Percentiles rank a stretch among this genome's conserved stretches.
Conservation (phyloP, 2,797 vertebrate genomes). For the Acanthurus leucopareius region DNA sequence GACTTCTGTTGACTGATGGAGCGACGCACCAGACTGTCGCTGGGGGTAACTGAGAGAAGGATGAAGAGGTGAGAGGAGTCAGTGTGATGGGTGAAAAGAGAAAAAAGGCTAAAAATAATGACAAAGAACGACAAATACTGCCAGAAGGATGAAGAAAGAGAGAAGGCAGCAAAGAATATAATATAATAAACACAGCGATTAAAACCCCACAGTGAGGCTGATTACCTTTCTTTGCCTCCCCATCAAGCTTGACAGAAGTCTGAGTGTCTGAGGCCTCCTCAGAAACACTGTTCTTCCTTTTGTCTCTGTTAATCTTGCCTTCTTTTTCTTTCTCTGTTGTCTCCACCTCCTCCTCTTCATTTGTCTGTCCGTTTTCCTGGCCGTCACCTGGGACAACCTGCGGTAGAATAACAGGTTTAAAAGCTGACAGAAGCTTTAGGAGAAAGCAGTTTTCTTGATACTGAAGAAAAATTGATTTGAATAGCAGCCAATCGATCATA, state of each 20-base stretch:
- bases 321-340: conserved; percentile 69
- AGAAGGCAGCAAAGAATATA: background rate
- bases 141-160: background rate
- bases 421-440: background rate
- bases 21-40: conserved; percentile 90
- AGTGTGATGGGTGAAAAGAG: background rate
- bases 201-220: background rate
- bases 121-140: background rate
- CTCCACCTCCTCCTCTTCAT: conserved; percentile 79
- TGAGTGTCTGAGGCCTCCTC: conserved; percentile 84
- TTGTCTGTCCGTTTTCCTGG: conserved; percentile 91
- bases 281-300: conserved; percentile 75
- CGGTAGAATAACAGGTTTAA: background rate
- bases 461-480: too few species aligned
- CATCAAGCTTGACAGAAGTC: conserved; percentile 76
- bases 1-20: conserved; percentile 94
- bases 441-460: background rate
- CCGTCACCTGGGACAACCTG: conserved; percentile 90
- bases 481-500: too few species aligned
- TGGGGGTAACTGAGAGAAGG: conserved; percentile 85
- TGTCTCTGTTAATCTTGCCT: conserved; percentile 67
- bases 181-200: conserved; percentile 5
- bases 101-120: background rate
- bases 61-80: conserved; percentile 10
- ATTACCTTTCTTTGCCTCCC: conserved; percentile 89